Evolutionary conservation across 2,113 vertebrate species (phyloP).

Genomic region (Eidolon helvum): DNA sequence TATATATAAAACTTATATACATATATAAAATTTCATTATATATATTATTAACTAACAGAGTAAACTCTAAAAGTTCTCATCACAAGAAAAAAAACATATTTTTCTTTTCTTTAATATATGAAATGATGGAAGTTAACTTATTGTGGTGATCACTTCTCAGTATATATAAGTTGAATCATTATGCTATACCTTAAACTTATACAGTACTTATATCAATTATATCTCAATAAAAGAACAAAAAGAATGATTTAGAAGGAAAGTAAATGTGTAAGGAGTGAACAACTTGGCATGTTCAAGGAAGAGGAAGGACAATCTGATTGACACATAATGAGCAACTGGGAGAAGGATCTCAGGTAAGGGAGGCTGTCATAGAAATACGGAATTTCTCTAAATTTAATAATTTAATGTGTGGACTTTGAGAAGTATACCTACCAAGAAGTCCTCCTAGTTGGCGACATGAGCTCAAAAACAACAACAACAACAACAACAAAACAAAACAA

Average conservation of each 20-base stretch:
- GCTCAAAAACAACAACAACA: no score
- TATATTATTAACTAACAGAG: not conserved
- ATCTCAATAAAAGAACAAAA: not conserved
- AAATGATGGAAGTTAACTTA: not conserved
- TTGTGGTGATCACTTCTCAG: not conserved
- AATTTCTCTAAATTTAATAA: not conserved
- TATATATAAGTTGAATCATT: not conserved
- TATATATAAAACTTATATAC: no score
- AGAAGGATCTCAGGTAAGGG: rapidly evolving
- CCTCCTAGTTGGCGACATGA: no score
- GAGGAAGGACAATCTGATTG: not conserved
- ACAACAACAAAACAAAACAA: no score
- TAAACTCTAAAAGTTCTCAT: not conserved
- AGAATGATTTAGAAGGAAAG: not conserved
- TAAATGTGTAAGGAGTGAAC: not conserved
- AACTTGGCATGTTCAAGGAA: not conserved
- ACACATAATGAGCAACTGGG: not conserved
- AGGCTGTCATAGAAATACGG: not conserved
- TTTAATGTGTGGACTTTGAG: not conserved
- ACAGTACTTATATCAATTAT: not conserved
- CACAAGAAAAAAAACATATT: not conserved
- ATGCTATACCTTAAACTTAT: not conserved
- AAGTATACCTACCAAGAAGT: no score
- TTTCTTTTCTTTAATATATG: not conserved
- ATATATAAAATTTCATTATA: no score